Evolutionary conservation across 2,113 vertebrate genomes (phyloP).

Genomic region (Eublepharis macularius): DNA sequence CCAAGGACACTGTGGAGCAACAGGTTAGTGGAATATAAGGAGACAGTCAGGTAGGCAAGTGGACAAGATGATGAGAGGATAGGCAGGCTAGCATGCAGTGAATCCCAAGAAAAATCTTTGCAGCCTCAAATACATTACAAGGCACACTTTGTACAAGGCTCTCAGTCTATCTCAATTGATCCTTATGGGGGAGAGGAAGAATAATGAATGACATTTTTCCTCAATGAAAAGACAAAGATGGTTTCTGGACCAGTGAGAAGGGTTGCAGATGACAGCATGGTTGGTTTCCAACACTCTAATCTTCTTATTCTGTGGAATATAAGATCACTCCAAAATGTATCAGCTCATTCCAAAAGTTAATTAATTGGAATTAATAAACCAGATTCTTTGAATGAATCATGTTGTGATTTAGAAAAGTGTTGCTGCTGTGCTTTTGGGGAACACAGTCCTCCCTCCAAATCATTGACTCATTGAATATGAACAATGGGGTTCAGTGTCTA

Average conservation of each 20-base stretch:
- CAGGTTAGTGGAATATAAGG: no score
- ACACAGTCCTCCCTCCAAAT: no score
- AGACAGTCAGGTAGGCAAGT: no score
- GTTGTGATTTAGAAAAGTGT: neutral
- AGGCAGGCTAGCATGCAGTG: no score
- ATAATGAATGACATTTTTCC: neutral
- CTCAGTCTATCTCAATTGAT: neutral
- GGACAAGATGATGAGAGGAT: no score
- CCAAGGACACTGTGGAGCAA: no score
- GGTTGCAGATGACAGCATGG: neutral
- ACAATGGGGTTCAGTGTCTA: no score
- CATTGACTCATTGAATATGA: no score
- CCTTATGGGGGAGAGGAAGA: neutral
- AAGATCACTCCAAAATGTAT: no score
- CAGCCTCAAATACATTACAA: neutral
- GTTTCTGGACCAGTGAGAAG: neutral
- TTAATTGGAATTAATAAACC: neutral
- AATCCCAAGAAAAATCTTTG: no score
- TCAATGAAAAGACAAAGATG: neutral
- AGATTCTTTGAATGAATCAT: neutral
- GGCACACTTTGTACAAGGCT: neutral
- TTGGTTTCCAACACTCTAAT: neutral
- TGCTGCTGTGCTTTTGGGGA: neutral
- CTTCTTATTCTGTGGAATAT: neutral
- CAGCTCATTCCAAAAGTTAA: neutral